Base-by-base conservation (phyloP, 2,888 invertebrate genomes). In the Rotaria socialis region DNA sequence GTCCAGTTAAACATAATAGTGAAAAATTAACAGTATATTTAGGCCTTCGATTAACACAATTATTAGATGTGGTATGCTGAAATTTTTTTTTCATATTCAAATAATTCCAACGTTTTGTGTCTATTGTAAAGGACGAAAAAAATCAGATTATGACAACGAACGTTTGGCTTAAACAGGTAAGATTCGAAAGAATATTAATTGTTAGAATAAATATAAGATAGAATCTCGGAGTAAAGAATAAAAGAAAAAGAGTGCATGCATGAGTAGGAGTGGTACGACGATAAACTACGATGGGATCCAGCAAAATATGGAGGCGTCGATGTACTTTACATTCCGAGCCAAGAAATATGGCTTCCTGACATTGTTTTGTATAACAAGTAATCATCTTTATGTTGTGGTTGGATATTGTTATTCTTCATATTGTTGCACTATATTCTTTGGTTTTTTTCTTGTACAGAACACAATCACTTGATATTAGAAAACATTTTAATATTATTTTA, bases 81-180 rank as follows among this genome's bases (percentile, higher is more conserved):
- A 35, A 19, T 35, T 22, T 47, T 0, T 0, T n/a, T 84, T 50
- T 52, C 22, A 14, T 3, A 47, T 27, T 14, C 3, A 47, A 35
- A 52, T 52, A 16, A 14, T 52, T 58, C 43, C 35, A 35, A 35
- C 35, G 16, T 85, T 11, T 74, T 27, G 74, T 22, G 16, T 74
- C 43, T 24, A 4, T 52, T 47, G 43, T 74, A n/a, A 84, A 87
- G 87, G 86, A 87, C 27, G 87, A 87, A 74, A 87, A 85, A 74
- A 96, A 95, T 93, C 96, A 97, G 94, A 96, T 97, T 91, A 96
- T 97, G 95, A 96, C 96, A 91, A 96, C 96, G 91, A 97, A 96
- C 93, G 95, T 97, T 89, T 97, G 96, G 97, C 95, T 97, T 10
- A 84, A 58, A 80, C 85, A 85, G 74, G 85, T 85, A 50, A 85